phyloP scores from a whole-genome alignment of 2,797 vertebrate species.

The Phylloscopus collybita region DNA sequence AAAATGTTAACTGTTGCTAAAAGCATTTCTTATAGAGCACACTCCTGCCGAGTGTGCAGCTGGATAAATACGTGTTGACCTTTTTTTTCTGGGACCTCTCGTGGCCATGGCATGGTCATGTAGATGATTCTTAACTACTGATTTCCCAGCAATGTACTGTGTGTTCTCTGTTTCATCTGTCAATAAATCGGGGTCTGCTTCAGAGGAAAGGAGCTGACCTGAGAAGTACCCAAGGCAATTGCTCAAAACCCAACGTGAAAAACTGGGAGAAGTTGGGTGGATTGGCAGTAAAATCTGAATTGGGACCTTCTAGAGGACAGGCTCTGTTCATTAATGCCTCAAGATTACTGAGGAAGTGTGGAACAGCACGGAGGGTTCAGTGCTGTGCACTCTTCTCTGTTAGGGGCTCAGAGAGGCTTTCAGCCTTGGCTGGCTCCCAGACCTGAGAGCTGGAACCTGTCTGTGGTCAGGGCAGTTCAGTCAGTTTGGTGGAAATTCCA shows the following conservation, averaged over 20 bases:
- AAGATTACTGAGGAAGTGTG: neutral
- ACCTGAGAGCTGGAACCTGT: neutral
- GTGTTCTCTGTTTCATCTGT: neutral
- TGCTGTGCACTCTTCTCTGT: neutral
- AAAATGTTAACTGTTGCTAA: conserved; percentile 67
- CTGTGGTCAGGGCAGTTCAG: neutral
- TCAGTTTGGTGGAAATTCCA: neutral
- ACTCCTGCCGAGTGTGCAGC: neutral
- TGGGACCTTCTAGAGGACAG: neutral
- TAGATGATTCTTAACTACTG: neutral
- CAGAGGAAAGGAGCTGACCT: neutral
- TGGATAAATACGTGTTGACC: conserved; percentile 26
- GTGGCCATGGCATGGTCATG: neutral
- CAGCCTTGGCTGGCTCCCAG: neutral
- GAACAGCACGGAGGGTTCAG: neutral
- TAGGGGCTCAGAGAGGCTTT: neutral
- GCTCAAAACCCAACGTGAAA: neutral
- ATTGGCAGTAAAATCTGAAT: neutral
- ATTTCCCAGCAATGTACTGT: neutral
- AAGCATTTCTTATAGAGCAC: conserved; percentile 38
- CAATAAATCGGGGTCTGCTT: neutral
- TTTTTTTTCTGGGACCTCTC: conserved; percentile 1
- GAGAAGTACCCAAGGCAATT: neutral
- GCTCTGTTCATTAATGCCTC: neutral
- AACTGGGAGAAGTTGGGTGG: neutral